phyloP scores from a whole-genome alignment of 2,113 vertebrate species.

The Triplophysa dalaica region DNA sequence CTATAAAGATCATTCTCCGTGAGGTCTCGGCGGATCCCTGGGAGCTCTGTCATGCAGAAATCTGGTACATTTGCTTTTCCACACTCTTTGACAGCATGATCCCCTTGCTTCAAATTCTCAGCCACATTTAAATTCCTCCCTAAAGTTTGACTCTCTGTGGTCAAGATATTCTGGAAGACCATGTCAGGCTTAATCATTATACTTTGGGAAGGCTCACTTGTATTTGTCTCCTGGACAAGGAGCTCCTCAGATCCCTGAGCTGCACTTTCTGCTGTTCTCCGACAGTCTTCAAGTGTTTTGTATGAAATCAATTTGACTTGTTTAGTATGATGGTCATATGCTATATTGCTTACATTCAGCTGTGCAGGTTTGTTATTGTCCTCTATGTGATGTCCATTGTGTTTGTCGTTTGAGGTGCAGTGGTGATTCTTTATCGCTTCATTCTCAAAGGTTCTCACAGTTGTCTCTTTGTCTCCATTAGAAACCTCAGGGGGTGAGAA shows the following conservation, averaged over 20 bases:
- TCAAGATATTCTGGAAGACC: slow-evolving; percentile 89
- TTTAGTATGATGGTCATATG: slow-evolving; percentile 88
- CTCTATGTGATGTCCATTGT: slow-evolving; percentile 76
- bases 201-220: slow-evolving; percentile 89
- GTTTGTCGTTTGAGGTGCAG: slow-evolving; percentile 77
- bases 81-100: slow-evolving; percentile 75
- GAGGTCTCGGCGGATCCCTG: slow-evolving; percentile 83
- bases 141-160: slow-evolving; percentile 81
- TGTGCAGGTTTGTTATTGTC: slow-evolving; percentile 80
- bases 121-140: slow-evolving; percentile 85
- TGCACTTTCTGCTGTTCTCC: too few species aligned
- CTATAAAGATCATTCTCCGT: slow-evolving; percentile 78
- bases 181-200: slow-evolving; percentile 94
- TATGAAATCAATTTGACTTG: slow-evolving; percentile 85
- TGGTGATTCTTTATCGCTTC: slow-evolving; percentile 84
- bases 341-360: slow-evolving; percentile 91
- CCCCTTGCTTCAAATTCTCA: slow-evolving; percentile 86
- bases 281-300: slow-evolving; percentile 54
- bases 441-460: slow-evolving; percentile 73
- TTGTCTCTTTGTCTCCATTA: slow-evolving; percentile 74
- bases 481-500: slow-evolving; percentile 63
- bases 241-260: slow-evolving; percentile 60
- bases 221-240: slow-evolving; percentile 90
- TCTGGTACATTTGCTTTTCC: slow-evolving; percentile 77
- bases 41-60: slow-evolving; percentile 75